Base-by-base conservation (phyloP, 2,113 vertebrate genomes). In the Misgurnus mizolepis region DNA sequence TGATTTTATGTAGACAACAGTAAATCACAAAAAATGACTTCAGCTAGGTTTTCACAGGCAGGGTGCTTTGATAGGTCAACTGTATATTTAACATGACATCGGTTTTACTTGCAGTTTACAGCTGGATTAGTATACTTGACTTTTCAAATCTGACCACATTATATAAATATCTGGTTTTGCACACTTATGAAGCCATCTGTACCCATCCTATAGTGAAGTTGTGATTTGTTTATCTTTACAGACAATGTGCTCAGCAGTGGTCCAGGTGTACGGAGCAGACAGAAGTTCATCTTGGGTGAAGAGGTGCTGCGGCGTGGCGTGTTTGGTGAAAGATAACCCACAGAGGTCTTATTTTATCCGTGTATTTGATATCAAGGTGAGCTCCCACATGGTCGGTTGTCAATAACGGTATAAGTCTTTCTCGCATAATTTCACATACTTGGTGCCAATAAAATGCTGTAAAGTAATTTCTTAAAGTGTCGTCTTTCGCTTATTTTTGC, bases 311-410 rank as follows among this genome's bases (percentile, higher is more conserved):
- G 98, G 98, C 9, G 97, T 99, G 84, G 95, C 95, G 85, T 99
- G 97, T 86, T 91, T 99, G 85, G 95, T 99, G 86, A 99, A 99
- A 90, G 98, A 99, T 94, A 99, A 98, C 95, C 96, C 96, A 0
- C 96, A 95, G 90, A 96, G 97, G 88, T 99, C 98, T 2, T 99
- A 99, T 94, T 99, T 95, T 93, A 96, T 99, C 90, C 93, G 97
- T 87, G 95, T 98, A 90, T 97, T 95, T 87, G 97, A 98, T 90
- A 97, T 98, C 87, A 99, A 96, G 95, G 98, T 99, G 45, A 82
- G 80, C 18, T 17, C 40, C 39, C 9, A 34, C 27, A 34, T 34
- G 27, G 27, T 34, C 27, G 27, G 27, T 34, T 34, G 27, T 22
- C 22, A 22, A 1, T 22, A 22, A 22, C 0, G 22, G 22, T 34